Percentiles rank a stretch among this genome's conserved stretches.
Evolutionary conservation across 2,888 invertebrate species (phyloP).

Genomic region (Byasa hedistus): DNA sequence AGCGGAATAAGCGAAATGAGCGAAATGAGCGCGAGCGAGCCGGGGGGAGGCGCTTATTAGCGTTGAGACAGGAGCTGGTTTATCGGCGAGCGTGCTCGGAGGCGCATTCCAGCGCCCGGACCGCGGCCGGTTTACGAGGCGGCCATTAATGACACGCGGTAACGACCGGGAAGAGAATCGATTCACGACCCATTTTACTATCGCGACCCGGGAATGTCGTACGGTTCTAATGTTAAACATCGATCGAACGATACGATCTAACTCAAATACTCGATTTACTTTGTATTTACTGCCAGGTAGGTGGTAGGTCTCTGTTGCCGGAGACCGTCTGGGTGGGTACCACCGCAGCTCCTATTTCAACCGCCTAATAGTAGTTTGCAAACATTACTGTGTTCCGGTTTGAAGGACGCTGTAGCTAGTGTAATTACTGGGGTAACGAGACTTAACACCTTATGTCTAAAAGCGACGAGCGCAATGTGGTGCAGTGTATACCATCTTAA

Average conservation of each 20-base stretch:
- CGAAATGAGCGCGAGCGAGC: slow-evolving; percentile 37
- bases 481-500: too few species aligned
- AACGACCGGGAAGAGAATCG: slow-evolving; percentile 73
- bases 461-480: too few species aligned
- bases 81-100: slow-evolving; percentile 62
- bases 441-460: too few species aligned
- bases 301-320: too few species aligned
- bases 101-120: slow-evolving; percentile 64
- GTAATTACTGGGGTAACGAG: too few species aligned
- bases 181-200: slow-evolving; percentile 67
- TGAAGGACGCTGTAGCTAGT: too few species aligned
- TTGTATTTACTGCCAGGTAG: too few species aligned
- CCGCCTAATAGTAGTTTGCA: too few species aligned
- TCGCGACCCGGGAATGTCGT: slow-evolving; percentile 42
- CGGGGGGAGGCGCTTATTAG: slow-evolving; percentile 53
- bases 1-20: slow-evolving; percentile 39
- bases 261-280: neutral
- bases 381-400: too few species aligned
- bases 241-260: slow-evolving; percentile 18
- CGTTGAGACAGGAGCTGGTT: slow-evolving; percentile 44
- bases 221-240: slow-evolving; percentile 32
- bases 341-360: too few species aligned
- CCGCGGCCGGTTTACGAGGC: slow-evolving; percentile 63
- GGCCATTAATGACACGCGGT: slow-evolving; percentile 66
- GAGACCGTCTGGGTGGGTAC: too few species aligned